Evolutionary conservation across 2,113 vertebrate genomes (phyloP).

Genomic region (Tragelaphus strepsiceros): DNA sequence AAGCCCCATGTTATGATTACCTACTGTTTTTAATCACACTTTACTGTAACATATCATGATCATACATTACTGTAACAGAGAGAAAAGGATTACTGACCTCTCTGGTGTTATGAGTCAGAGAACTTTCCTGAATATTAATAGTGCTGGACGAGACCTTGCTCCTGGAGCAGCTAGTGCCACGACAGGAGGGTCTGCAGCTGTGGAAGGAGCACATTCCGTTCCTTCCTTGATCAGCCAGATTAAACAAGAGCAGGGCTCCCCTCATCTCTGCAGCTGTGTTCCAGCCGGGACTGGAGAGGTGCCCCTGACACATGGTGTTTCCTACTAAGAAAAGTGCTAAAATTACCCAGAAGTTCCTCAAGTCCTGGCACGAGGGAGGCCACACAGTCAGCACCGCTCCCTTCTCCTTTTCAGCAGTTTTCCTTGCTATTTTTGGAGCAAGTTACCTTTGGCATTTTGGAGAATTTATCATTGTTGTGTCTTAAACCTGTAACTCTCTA

Average conservation of each 20-base stretch:
- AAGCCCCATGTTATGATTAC: background rate
- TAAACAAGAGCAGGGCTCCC: background rate
- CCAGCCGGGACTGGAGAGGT: background rate
- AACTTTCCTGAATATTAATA: constrained; percentile 4
- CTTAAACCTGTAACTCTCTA: background rate
- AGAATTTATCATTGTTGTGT: background rate
- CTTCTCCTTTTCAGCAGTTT: background rate
- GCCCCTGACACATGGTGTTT: background rate
- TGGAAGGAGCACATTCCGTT: background rate
- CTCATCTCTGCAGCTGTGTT: background rate
- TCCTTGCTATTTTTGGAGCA: background rate
- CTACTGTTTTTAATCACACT: background rate
- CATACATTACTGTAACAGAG: background rate
- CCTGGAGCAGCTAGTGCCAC: background rate
- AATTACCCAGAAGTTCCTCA: background rate
- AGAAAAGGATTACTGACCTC: background rate
- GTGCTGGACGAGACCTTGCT: background rate
- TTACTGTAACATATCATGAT: background rate
- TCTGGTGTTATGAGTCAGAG: constrained; percentile 1
- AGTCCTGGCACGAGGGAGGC: background rate
- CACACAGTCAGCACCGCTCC: background rate
- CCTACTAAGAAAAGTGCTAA: background rate
- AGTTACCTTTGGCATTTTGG: background rate
- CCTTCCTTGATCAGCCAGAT: background rate
- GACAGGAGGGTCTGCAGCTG: background rate